These are phyloP conservation scores for Globodera rostochiensis DNA, from an alignment of 1,140 invertebrate species.

Conservation along the genomic window DNA sequence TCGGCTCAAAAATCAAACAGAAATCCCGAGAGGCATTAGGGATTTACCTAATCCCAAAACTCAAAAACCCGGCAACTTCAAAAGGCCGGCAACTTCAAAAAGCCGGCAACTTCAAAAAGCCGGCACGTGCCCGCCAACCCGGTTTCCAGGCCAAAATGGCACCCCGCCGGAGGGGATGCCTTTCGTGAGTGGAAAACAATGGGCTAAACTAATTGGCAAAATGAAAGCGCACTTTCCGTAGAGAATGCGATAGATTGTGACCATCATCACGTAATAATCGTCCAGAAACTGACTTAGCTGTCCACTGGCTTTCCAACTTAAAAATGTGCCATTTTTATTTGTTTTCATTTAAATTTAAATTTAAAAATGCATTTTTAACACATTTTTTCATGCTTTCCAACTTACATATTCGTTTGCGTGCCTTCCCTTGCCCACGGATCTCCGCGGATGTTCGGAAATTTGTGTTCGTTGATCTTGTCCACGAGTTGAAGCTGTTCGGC, in stretches of 20 bases:
- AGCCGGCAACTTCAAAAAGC: no score
- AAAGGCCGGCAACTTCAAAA: no score
- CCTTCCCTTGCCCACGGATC: slow-evolving; percentile 1
- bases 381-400: background rate
- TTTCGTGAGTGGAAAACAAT: no score
- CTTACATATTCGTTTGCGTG: slow-evolving; percentile 18
- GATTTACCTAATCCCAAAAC: no score
- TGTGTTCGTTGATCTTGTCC: slow-evolving; percentile 33
- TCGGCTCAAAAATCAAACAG: no score
- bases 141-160: no score
- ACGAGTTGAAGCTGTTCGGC: slow-evolving; percentile 25
- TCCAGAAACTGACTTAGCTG: slow-evolving; percentile 1
- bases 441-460: slow-evolving; percentile 6
- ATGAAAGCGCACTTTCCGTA: slow-evolving; percentile 30
- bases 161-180: no score
- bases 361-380: no score
- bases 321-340: background rate
- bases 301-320: slow-evolving; percentile 27
- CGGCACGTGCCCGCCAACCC: no score
- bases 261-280: slow-evolving; percentile 15
- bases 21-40: no score
- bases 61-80: no score
- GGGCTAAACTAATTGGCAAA: no score
- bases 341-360: background rate
- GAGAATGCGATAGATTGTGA: slow-evolving; percentile 22